Evolutionary conservation across 2,888 invertebrate species (phyloP).

Genomic region (Panorpa germanica): DNA sequence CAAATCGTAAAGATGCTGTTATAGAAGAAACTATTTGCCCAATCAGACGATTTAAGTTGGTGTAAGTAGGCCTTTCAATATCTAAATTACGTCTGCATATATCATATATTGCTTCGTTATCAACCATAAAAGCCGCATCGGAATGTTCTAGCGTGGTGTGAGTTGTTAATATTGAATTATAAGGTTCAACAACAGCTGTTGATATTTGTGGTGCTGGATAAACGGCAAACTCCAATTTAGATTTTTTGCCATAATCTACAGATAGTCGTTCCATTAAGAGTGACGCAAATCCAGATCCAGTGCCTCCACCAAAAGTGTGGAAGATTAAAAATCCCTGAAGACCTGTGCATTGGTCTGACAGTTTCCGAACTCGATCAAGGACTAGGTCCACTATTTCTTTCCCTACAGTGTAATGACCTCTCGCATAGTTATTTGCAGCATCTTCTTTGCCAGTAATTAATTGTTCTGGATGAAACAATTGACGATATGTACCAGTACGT

Average conservation of each 20-base stretch:
- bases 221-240: slow-evolving; percentile 42
- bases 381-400: slow-evolving; percentile 36
- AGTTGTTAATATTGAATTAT: slow-evolving; percentile 40
- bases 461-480: slow-evolving; percentile 47
- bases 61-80: slow-evolving; percentile 44
- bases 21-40: slow-evolving; percentile 46
- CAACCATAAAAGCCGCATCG: slow-evolving; percentile 41
- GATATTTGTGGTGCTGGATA: slow-evolving; percentile 41
- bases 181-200: slow-evolving; percentile 27
- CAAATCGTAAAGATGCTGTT: slow-evolving; percentile 50
- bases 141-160: slow-evolving; percentile 41
- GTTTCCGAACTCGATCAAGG: slow-evolving; percentile 31
- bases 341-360: slow-evolving; percentile 34
- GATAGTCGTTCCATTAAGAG: slow-evolving; percentile 43
- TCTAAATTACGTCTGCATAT: slow-evolving; percentile 37
- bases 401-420: slow-evolving; percentile 47
- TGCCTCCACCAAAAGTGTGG: slow-evolving; percentile 41
- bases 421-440: slow-evolving; percentile 48
- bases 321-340: slow-evolving; percentile 40
- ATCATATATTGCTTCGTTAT: slow-evolving; percentile 31
- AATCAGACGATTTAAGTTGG: slow-evolving; percentile 47
- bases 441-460: slow-evolving; percentile 50
- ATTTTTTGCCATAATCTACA: slow-evolving; percentile 46
- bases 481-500: slow-evolving; percentile 35
- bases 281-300: slow-evolving; percentile 44